phyloP scores from a whole-genome alignment of 1,140 invertebrate genomes.

The Drosophila aff. region DNA sequence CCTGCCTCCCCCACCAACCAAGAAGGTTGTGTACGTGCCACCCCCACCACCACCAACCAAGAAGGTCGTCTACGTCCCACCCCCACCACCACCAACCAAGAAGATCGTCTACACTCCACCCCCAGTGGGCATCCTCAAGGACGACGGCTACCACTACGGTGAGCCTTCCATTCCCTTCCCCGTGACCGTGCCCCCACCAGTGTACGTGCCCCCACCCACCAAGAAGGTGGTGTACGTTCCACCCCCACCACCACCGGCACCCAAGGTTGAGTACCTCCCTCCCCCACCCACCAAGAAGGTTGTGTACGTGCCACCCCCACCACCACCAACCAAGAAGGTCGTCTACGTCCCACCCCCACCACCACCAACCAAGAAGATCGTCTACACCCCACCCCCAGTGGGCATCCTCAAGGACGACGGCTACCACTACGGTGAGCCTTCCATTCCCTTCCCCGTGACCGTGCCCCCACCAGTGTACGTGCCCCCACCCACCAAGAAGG shows the following conservation, averaged over 20 bases:
- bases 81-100: background rate
- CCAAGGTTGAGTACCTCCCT: slow-evolving; percentile 37
- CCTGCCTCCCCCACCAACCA: background rate
- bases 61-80: slow-evolving; percentile 16
- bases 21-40: slow-evolving; percentile 3
- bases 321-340: slow-evolving; percentile 28
- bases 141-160: slow-evolving; percentile 37
- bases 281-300: slow-evolving; percentile 30
- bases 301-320: slow-evolving; percentile 24
- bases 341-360: slow-evolving; percentile 12
- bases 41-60: slow-evolving; percentile 12
- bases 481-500: slow-evolving; percentile 22
- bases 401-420: slow-evolving; percentile 25
- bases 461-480: slow-evolving; percentile 24
- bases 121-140: slow-evolving; percentile 18
- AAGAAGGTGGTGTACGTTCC: slow-evolving; percentile 17
- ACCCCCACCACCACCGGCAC: slow-evolving; percentile 24
- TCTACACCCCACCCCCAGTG: slow-evolving; percentile 11
- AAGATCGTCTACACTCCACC: background rate
- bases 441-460: slow-evolving; percentile 24
- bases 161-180: slow-evolving; percentile 32
- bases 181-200: slow-evolving; percentile 19
- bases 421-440: slow-evolving; percentile 36
- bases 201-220: slow-evolving; percentile 22
- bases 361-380: too few relatives aligned